These are phyloP conservation scores for Drosophila nr. medialis DNA, from an alignment of 2,888 invertebrate genomes.

Conservation along the genomic window DNA sequence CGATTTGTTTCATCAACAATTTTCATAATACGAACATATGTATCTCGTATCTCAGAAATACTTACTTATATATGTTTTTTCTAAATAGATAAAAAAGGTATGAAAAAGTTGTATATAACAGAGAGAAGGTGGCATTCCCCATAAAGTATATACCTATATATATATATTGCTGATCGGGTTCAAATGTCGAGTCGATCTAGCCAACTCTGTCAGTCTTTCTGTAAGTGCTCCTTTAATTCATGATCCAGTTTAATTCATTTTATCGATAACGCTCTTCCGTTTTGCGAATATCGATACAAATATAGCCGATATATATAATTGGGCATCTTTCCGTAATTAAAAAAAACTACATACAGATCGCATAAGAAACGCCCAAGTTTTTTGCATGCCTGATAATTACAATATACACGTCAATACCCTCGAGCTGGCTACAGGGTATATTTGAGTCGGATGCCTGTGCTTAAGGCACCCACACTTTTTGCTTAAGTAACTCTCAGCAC, in stretches of 20 bases:
- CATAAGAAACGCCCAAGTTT: not conserved
- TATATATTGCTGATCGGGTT: not conserved
- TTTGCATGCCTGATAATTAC: not conserved
- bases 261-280: not conserved
- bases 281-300: not conserved
- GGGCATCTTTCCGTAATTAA: not conserved
- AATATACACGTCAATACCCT: not conserved
- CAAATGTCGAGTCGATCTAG: not conserved
- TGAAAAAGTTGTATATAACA: not conserved
- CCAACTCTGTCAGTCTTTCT: not conserved
- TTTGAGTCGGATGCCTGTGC: not conserved
- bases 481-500: constrained; percentile 33
- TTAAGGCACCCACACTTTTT: not conserved
- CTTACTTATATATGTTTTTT: not conserved
- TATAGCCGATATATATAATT: not conserved
- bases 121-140: not conserved
- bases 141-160: too few species aligned
- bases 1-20: not conserved
- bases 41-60: not conserved
- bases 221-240: not conserved
- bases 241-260: not conserved
- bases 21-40: not conserved
- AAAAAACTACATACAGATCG: not conserved
- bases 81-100: not conserved
- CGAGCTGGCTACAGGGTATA: constrained; percentile 23